Base-by-base conservation (phyloP, 2,888 invertebrate genomes). In the Agrenia bidenticulata region DNA sequence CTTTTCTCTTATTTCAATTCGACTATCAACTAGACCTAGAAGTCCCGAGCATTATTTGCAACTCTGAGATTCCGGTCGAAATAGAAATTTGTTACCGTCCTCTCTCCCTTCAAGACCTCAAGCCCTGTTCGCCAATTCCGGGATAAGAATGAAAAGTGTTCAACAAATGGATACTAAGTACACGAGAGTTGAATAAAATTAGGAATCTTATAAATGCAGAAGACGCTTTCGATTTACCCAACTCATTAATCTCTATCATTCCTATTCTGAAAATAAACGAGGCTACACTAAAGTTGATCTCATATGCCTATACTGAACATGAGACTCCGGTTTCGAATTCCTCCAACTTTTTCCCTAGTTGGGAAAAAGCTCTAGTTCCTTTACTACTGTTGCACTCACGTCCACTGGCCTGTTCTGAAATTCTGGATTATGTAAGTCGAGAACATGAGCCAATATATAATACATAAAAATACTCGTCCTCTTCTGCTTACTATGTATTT, bases 171-270 rank as follows among this genome's bases (percentile, higher is more conserved):
- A 19, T 17, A 45, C n/a, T 45, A 45, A 45, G 45, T 17, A 45
- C n/a, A 45, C n/a, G 4, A 45, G 19, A 15, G 45, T 19, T 45
- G 19, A 17, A 45, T 45, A 17, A 45, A 45, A 45, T 45, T 19
- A 32, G 11, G 45, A 45, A 45, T 45, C 45, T 45, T 45, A n/a
- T 15, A 45, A 19, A 45, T 32, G 32, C 32, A 15, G 45, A 45
- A 4, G 15, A 17, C 19, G n/a, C 45, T 17, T 45, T 19, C 45
- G 45, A 45, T 45, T 45, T 45, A 45, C 45, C 19, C 19, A 45
- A 45, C 45, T 45, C 45, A 45, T 45, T 45, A 45, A 45, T 45
- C 45, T 45, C 19, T 17, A 45, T 45, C 45, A 45, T 45, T 17
- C 45, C 45, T 32, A 4, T 32, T 32, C 32, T 32, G 32, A 11